phyloP scores from a whole-genome alignment of 1,140 invertebrate species.

The Pachypsylla venusta region DNA sequence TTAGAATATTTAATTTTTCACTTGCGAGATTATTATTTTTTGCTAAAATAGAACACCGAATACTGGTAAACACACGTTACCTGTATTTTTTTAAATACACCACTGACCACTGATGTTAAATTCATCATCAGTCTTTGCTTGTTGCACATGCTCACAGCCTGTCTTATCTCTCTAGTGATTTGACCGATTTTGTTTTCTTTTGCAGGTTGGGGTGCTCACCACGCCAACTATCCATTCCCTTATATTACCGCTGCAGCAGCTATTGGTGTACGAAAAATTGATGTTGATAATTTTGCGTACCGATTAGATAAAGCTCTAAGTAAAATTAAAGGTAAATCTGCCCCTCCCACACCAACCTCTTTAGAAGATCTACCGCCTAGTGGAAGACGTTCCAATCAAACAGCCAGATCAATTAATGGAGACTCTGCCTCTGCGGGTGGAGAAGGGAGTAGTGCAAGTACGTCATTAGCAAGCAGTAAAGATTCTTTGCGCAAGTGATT shows the following conservation, averaged over 20 bases:
- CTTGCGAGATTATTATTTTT: no score
- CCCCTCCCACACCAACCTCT: constrained; percentile 35
- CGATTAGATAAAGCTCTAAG: constrained; percentile 42
- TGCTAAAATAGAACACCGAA: no score
- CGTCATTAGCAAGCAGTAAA: constrained; percentile 40
- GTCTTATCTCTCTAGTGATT: no score
- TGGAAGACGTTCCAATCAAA: constrained; percentile 19
- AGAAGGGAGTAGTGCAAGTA: constrained; percentile 33
- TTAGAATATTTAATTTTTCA: no score
- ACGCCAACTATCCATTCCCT: constrained; percentile 40
- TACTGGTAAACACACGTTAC: no score
- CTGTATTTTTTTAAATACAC: no score
- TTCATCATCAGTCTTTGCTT: no score
- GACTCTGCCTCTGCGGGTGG: constrained; percentile 19
- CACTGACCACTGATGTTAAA: no score
- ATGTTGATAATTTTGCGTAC: constrained; percentile 49
- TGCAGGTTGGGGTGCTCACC: constrained; percentile 52
- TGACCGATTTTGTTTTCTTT: constrained; percentile 26
- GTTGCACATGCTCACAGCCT: no score
- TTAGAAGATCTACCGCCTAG: constrained; percentile 27
- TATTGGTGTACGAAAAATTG: constrained; percentile 48
- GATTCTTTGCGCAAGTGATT: constrained; percentile 40
- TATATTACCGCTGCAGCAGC: constrained; percentile 57
- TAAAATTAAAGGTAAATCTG: constrained; percentile 35
- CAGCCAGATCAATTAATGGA: constrained; percentile 21